Evolutionary conservation across 92 coral and sea anemone genomes (phyloP).

Genomic region (Meandrina meandrites): DNA sequence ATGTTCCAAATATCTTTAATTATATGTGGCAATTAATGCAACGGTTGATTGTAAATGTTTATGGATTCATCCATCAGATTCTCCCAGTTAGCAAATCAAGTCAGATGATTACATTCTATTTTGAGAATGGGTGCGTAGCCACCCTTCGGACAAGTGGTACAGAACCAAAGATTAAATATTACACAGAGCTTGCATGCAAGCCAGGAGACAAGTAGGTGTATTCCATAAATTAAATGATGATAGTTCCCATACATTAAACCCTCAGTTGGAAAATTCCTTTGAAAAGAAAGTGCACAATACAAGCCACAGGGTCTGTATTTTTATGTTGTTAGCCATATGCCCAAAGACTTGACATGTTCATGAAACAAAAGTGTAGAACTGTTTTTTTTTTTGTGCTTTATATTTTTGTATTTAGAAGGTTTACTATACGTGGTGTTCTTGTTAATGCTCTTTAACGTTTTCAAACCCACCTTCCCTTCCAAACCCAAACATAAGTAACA

Average conservation of each 20-base stretch:
- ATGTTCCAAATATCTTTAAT: too few relatives aligned
- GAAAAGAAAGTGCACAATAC: background rate
- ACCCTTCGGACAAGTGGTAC: constrained; percentile 98
- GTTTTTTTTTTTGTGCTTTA: too few relatives aligned
- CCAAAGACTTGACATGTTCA: too few relatives aligned
- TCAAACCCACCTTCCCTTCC: too few relatives aligned
- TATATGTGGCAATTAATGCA: too few relatives aligned
- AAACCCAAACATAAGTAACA: too few relatives aligned
- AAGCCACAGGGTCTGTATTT: background rate
- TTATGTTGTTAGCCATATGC: too few relatives aligned
- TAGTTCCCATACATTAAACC: too few relatives aligned
- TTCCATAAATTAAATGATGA: background rate
- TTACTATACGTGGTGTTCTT: too few relatives aligned
- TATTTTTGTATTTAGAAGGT: too few relatives aligned
- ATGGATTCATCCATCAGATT: constrained; percentile 36
- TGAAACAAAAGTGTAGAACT: too few relatives aligned
- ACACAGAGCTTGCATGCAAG: constrained; percentile 85
- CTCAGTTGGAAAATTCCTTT: background rate
- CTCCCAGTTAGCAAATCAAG: constrained; percentile 94
- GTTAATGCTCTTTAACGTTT: too few relatives aligned
- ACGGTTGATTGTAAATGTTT: background rate
- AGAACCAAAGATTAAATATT: constrained; percentile 97
- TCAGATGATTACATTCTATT: constrained; percentile 97
- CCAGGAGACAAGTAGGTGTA: constrained; percentile 82
- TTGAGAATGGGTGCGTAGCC: constrained; percentile 94